Percentiles rank a stretch among this genome's conserved stretches.
Conservation (phyloP, 2,888 invertebrate genomes). For the Philhelius pedissequus region DNA sequence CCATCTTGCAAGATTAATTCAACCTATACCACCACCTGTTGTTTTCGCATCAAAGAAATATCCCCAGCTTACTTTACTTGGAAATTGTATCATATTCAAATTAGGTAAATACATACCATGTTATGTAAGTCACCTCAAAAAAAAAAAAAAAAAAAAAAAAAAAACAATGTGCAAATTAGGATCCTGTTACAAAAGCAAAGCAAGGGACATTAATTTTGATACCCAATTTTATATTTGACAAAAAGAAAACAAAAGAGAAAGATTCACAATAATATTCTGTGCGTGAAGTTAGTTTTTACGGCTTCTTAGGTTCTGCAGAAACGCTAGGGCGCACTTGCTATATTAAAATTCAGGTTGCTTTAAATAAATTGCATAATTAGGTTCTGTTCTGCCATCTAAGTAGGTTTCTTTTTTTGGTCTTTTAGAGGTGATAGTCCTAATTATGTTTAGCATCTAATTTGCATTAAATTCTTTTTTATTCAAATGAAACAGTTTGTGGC, state of each 20-base stretch:
- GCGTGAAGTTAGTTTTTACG: constrained; percentile 13
- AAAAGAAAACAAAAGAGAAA: not conserved
- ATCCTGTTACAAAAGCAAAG: not conserved
- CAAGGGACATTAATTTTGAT: constrained; percentile 9
- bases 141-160: not conserved
- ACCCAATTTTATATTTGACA: not conserved
- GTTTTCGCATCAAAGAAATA: not conserved
- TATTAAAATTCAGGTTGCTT: not conserved
- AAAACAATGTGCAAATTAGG: not conserved
- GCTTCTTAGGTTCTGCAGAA: not conserved
- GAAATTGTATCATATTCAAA: constrained; percentile 14
- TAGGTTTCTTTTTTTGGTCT: not conserved
- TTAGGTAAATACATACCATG: too few relatives aligned
- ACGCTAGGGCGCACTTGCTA: not conserved
- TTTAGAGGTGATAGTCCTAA: not conserved
- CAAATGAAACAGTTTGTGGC: not conserved
- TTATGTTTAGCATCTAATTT: not conserved
- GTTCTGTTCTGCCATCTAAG: not conserved
- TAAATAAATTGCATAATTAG: constrained; percentile 13
- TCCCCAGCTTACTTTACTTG: not conserved
- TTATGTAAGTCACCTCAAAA: not conserved
- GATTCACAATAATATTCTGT: not conserved
- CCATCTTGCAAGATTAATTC: constrained; percentile 1
- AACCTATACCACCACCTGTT: not conserved
- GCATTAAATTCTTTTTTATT: not conserved